These are phyloP conservation scores for Agapostemon virescens DNA, from an alignment of 2,888 invertebrate species.

Conservation along the genomic window DNA sequence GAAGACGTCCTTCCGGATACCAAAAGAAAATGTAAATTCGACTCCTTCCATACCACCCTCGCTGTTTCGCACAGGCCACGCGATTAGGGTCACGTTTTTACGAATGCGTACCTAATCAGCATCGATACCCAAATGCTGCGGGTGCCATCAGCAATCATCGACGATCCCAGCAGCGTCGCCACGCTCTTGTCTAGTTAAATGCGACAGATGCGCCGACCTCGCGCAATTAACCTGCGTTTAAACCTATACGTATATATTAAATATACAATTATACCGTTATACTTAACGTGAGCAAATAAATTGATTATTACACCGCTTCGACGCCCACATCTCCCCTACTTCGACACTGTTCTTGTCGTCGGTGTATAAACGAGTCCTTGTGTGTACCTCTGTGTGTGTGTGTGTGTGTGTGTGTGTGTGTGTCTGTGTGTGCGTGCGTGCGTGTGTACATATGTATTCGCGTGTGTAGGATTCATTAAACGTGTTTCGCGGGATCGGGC, in stretches of 20 bases:
- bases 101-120: not conserved
- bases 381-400: constrained; percentile 16
- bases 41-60: not conserved
- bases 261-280: constrained; percentile 72
- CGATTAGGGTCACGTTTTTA: not conserved
- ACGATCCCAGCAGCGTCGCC: not conserved
- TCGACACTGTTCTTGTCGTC: constrained; percentile 29
- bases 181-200: constrained; percentile 27
- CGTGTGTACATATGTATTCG: no score
- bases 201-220: constrained; percentile 59
- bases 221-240: constrained; percentile 60
- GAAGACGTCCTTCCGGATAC: not conserved
- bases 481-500: not conserved
- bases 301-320: constrained; percentile 75
- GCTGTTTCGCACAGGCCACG: not conserved
- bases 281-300: constrained; percentile 78
- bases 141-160: not conserved
- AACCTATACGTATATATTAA: constrained; percentile 74
- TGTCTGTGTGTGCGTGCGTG: not conserved
- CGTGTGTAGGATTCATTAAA: no score
- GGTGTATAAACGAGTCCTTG: constrained; percentile 64
- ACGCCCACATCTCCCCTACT: constrained; percentile 11
- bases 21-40: not conserved
- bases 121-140: not conserved
- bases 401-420: constrained; percentile 12